Percentiles rank a stretch among this genome's conserved stretches.
Evolutionary conservation across 1,140 invertebrate genomes (phyloP).

Genomic region (Druon quercuslanigerum): DNA sequence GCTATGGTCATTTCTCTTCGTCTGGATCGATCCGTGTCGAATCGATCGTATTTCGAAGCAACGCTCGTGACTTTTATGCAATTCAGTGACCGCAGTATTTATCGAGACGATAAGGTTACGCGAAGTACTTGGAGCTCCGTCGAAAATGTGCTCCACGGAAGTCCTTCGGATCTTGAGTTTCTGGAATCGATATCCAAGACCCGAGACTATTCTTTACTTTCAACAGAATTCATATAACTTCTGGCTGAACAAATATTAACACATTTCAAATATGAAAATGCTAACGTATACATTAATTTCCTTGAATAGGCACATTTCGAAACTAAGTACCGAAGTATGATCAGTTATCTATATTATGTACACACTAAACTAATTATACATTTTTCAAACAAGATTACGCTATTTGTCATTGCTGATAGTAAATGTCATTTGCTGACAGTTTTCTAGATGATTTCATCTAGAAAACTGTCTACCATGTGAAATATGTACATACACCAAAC

Average conservation of each 20-base stretch:
- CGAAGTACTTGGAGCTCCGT: constrained; percentile 9
- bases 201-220: background rate
- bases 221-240: background rate
- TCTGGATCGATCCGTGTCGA: constrained; percentile 22
- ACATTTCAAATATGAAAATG: background rate
- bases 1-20: constrained; percentile 31
- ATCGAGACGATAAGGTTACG: constrained; percentile 30
- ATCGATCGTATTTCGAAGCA: constrained; percentile 22
- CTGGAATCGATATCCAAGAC: background rate
- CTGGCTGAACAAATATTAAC: background rate
- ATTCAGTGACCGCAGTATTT: constrained; percentile 27
- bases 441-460: no score
- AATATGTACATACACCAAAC: no score
- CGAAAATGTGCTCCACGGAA: constrained; percentile 17
- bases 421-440: no score
- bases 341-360: background rate
- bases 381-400: no score
- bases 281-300: background rate
- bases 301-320: background rate
- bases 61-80: constrained; percentile 20
- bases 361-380: no score
- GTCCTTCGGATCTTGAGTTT: constrained; percentile 23
- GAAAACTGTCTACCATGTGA: no score
- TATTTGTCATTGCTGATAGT: no score
- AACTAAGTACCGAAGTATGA: background rate